Evolutionary conservation across 2,888 invertebrate species (phyloP).

Genomic region (Zele albiditarsus): DNA sequence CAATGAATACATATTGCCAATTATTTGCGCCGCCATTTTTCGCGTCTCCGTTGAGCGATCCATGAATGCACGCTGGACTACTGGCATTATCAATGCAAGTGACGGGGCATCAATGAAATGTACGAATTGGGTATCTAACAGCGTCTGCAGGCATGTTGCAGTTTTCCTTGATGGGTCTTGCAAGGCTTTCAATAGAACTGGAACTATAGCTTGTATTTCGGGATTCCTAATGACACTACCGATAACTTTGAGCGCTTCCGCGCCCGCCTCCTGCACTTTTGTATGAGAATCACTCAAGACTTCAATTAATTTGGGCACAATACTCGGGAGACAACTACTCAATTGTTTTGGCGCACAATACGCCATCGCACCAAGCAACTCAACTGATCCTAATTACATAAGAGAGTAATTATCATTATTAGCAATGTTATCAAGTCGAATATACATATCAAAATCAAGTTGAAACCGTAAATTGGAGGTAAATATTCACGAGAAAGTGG

Average conservation of each 20-base stretch:
- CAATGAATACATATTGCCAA: conserved; percentile 99
- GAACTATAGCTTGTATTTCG: conserved; percentile 96
- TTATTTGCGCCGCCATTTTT: conserved; percentile 99
- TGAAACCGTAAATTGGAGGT: no score
- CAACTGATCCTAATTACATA: conserved; percentile 85
- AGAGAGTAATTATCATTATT: background rate
- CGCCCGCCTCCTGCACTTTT: conserved; percentile 97
- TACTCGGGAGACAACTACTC: conserved; percentile 97
- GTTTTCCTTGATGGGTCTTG: conserved; percentile 98
- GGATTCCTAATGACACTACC: conserved; percentile 99
- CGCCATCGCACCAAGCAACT: conserved; percentile 97
- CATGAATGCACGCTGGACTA: conserved; percentile 97
- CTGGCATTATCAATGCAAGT: conserved; percentile 98
- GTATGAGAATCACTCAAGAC: conserved; percentile 98
- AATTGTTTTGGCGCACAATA: conserved; percentile 99
- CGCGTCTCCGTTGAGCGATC: conserved; percentile 98
- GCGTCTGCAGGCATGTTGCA: conserved; percentile 91
- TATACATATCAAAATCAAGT: no score
- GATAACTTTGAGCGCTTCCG: conserved; percentile 95
- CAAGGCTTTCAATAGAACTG: conserved; percentile 89
- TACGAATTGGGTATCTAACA: conserved; percentile 97
- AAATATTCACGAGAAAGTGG: no score
- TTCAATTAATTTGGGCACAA: conserved; percentile 98
- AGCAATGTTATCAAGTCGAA: no score
- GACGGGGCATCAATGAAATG: conserved; percentile 99